Evolutionary conservation across 2,113 vertebrate genomes (phyloP), one percentile per base, ranked within the genome.

Genomic region (Tychaedon coryphoeus): DNA sequence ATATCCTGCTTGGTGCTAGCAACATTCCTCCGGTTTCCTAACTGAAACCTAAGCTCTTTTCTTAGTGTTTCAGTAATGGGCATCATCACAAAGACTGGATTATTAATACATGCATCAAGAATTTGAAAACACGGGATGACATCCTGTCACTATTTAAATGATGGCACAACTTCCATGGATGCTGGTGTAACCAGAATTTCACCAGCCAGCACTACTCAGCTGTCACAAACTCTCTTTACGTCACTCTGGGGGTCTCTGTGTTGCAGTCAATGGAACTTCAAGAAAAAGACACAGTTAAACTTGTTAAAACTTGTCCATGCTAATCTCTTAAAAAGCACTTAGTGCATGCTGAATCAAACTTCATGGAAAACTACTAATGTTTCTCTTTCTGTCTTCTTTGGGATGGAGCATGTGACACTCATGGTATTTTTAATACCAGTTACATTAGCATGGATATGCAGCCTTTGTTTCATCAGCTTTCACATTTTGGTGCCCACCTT

Each of bases 371-470:
- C 38, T 64, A 64, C 8, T 10, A 12, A 77, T 1, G 0, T 80
- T 88, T 79, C n/a, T 85, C 28, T 64, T 75, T 34, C 48, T 53
- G 36, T 48, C 45, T 48, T 75, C 53, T 92, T 25, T 77, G 47
- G 56, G 82, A 54, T 43, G 43, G 34, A 64, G 23, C 3, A 1
- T 19, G 0, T 3, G 7, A 38, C 20, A 9, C 0, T 0, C 11
- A 1, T 2, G 11, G 13, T 70, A 26, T 22, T 62, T 76, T 83
- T 60, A 86, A 65, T 28, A 22, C 25, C n/a, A 15, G 50, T 70
- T 70, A n/a, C 9, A 58, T 90, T 79, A 92, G 75, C 29, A 62
- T 29, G 36, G 60, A 65, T 66, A 53, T 4, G 0, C 22, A 14
- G 0, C 0, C 60, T 86, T 88, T 66, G 17, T 79, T 88, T 80